Evolutionary conservation across 2,888 invertebrate species (phyloP).

Genomic region (Limnephilus lunatus): DNA sequence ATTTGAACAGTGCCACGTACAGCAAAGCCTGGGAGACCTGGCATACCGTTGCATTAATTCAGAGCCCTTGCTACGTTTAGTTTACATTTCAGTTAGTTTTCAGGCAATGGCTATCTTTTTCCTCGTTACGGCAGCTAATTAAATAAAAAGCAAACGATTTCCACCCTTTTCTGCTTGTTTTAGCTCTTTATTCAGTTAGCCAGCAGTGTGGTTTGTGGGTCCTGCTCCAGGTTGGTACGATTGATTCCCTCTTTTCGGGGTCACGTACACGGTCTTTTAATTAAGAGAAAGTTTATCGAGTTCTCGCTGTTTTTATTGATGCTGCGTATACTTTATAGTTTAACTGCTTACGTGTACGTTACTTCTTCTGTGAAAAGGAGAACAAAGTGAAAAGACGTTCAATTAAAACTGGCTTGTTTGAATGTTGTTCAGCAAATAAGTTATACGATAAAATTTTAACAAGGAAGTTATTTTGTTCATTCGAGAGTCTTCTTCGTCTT

Average conservation of each 20-base stretch:
- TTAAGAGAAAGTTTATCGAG: conserved; percentile 5
- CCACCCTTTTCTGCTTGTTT: conserved; percentile 13
- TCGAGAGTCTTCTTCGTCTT: too few species aligned
- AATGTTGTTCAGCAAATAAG: background rate
- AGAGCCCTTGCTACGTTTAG: conserved; percentile 3
- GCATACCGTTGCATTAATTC: background rate
- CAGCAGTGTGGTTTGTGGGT: background rate
- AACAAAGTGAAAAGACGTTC: background rate
- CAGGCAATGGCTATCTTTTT: conserved; percentile 17
- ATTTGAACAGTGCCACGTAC: background rate
- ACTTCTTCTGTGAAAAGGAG: background rate
- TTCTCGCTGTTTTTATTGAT: conserved; percentile 6
- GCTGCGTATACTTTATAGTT: background rate
- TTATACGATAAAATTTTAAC: background rate
- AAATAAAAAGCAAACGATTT: conserved; percentile 18
- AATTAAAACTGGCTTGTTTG: background rate
- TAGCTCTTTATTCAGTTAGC: conserved; percentile 27
- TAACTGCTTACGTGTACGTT: background rate
- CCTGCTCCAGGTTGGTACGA: background rate
- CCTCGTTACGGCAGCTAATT: conserved; percentile 29
- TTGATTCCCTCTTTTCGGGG: conserved; percentile 16
- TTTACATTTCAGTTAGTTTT: conserved; percentile 25
- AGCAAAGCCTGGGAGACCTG: background rate
- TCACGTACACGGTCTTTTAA: conserved; percentile 18
- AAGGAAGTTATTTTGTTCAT: background rate